Conservation (phyloP, 2,888 invertebrate genomes). For the Nudaria mundana region DNA sequence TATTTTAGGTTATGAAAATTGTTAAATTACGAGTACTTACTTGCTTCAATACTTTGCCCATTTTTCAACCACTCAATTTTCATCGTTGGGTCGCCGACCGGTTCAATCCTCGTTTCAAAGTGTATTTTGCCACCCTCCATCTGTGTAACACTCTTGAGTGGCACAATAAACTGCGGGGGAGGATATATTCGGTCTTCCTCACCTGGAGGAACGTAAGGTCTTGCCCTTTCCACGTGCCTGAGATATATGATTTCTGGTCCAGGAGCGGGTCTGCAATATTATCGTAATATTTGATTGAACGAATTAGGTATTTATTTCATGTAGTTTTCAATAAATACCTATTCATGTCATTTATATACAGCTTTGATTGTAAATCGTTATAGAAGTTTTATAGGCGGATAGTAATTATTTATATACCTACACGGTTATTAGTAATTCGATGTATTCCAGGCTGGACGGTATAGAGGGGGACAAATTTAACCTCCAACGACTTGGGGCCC, state of each 20-base stretch:
- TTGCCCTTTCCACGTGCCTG: slow-evolving; percentile 94
- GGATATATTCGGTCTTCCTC: slow-evolving; percentile 95
- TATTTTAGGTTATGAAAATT: not conserved
- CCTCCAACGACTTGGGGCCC: too few species aligned
- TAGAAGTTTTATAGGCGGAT: too few species aligned
- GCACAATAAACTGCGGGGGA: slow-evolving; percentile 95
- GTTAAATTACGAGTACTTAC: slow-evolving; percentile 79
- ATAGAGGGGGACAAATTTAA: too few species aligned
- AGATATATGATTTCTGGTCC: slow-evolving; percentile 97
- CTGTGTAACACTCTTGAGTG: slow-evolving; percentile 89
- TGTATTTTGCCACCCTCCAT: slow-evolving; percentile 96
- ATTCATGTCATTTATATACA: too few species aligned
- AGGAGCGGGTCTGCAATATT: slow-evolving; percentile 87
- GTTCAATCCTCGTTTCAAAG: slow-evolving; percentile 98
- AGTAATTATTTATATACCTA: too few species aligned
- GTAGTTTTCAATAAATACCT: too few species aligned
- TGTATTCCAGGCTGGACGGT: too few species aligned
- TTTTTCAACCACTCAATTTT: slow-evolving; percentile 97
- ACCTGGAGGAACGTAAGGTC: slow-evolving; percentile 88
- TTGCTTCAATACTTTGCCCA: slow-evolving; percentile 94
- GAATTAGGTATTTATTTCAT: too few species aligned
- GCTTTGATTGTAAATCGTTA: too few species aligned
- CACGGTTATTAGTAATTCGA: too few species aligned
- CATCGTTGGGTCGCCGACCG: slow-evolving; percentile 98
- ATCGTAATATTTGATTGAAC: too few species aligned